phyloP scores from a whole-genome alignment of 2,888 invertebrate species.

The Lasius fuliginosus region DNA sequence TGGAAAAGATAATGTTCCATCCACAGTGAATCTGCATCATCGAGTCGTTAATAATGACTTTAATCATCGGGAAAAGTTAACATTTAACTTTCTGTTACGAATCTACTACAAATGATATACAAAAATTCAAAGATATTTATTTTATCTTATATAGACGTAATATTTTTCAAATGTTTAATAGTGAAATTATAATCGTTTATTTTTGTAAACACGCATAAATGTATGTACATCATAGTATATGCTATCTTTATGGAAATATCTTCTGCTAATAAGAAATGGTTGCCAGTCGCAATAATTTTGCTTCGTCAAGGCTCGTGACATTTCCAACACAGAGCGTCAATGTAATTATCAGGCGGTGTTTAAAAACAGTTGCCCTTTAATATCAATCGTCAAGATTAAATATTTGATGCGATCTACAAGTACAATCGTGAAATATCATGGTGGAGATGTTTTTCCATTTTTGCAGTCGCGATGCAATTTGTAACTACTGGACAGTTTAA shows the following conservation, averaged over 20 bases:
- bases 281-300: constrained; percentile 40
- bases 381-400: constrained; percentile 44
- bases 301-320: constrained; percentile 36
- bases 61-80: background rate
- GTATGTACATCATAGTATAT: background rate
- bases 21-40: background rate
- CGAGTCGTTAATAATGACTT: background rate
- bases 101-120: background rate
- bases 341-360: constrained; percentile 41
- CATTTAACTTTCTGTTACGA: background rate
- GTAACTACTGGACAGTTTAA: constrained; percentile 3
- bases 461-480: constrained; percentile 20
- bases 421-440: constrained; percentile 49
- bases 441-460: constrained; percentile 23
- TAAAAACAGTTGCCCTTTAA: constrained; percentile 53
- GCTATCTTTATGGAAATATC: background rate
- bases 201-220: background rate
- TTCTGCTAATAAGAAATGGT: constrained; percentile 36
- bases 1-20: background rate
- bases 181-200: background rate
- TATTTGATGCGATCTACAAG: constrained; percentile 49
- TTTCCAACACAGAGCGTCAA: constrained; percentile 31
- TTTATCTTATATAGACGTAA: background rate
- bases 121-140: background rate
- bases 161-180: background rate